Percentiles rank a stretch among this genome's conserved stretches.
These are phyloP conservation scores for Montipora capricornis DNA, from an alignment of 64 coral and sea anemone genomes.

Conservation along the genomic window DNA sequence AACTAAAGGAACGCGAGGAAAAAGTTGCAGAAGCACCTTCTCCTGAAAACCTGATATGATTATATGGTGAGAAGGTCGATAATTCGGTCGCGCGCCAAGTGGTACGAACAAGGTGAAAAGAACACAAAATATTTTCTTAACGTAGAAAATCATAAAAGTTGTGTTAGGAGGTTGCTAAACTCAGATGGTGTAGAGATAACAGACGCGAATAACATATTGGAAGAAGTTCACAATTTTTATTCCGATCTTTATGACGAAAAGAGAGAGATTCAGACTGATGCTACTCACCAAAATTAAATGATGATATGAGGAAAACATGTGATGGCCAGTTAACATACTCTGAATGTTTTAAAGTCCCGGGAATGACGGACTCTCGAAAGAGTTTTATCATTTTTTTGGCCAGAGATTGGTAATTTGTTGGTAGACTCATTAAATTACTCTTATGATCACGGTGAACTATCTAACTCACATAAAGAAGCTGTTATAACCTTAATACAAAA, in stretches of 20 bases:
- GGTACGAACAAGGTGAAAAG: too few species aligned
- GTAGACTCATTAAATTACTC: neutral
- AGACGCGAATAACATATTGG: too few species aligned
- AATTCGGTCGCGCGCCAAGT: too few species aligned
- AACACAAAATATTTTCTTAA: too few species aligned
- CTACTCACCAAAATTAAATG: neutral
- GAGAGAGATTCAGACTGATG: neutral
- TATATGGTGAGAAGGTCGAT: too few species aligned
- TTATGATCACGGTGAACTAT: conserved; percentile 1
- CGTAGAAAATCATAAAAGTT: too few species aligned
- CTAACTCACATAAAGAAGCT: neutral
- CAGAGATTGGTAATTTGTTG: neutral
- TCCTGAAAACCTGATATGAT: too few species aligned
- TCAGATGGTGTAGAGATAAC: too few species aligned
- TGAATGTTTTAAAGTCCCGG: conserved; percentile 7
- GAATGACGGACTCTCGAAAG: neutral
- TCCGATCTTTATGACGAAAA: neutral
- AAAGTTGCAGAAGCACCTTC: too few species aligned
- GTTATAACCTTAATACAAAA: conserved; percentile 13
- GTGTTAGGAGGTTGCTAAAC: too few species aligned
- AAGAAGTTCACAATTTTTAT: too few species aligned
- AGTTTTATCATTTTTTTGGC: neutral
- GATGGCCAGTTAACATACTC: neutral
- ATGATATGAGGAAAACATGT: neutral
- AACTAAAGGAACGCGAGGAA: too few species aligned